phyloP scores from a whole-genome alignment of 2,888 invertebrate species.

The Tigriopus californicus region DNA sequence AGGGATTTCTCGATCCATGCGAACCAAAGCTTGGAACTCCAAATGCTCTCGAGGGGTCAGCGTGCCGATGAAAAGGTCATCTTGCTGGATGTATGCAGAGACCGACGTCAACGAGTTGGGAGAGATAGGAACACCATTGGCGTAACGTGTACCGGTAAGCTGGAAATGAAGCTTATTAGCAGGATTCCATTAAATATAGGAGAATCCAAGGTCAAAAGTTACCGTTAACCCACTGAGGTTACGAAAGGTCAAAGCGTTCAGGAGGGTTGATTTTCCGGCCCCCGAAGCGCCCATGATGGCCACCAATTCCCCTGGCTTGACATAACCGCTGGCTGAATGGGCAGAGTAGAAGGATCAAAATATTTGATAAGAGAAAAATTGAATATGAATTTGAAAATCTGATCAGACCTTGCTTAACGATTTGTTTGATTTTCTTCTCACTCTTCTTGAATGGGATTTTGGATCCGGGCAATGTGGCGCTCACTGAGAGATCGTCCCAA shows the following conservation, averaged over 20 bases:
- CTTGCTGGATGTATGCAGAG: slow-evolving; percentile 82
- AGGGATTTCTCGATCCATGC: slow-evolving; percentile 60
- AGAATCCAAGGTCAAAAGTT: too few relatives aligned
- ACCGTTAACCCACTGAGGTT: slow-evolving; percentile 19
- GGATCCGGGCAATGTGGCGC: too few relatives aligned
- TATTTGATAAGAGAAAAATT: slow-evolving; percentile 17
- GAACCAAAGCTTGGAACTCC: slow-evolving; percentile 60
- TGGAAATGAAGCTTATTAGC: too few relatives aligned
- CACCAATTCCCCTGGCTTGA: slow-evolving; percentile 62
- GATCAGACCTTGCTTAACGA: too few relatives aligned
- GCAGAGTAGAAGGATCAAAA: neutral
- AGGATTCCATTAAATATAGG: too few relatives aligned
- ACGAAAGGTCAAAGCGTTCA: slow-evolving; percentile 30
- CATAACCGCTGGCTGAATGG: slow-evolving; percentile 52
- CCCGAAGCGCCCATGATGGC: slow-evolving; percentile 55
- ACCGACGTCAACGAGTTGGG: slow-evolving; percentile 50
- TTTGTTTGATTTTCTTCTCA: too few relatives aligned
- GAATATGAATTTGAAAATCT: neutral
- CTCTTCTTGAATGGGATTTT: too few relatives aligned
- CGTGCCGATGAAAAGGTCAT: slow-evolving; percentile 76
- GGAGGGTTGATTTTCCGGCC: slow-evolving; percentile 33
- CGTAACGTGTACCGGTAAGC: slow-evolving; percentile 26
- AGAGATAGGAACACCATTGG: slow-evolving; percentile 54
- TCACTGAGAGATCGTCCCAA: slow-evolving; percentile 18
- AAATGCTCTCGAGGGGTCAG: slow-evolving; percentile 75